Percentiles rank a stretch among this genome's conserved stretches.
Evolutionary conservation across 2,888 invertebrate genomes (phyloP).

Genomic region (Microctonus aethiopoides): DNA sequence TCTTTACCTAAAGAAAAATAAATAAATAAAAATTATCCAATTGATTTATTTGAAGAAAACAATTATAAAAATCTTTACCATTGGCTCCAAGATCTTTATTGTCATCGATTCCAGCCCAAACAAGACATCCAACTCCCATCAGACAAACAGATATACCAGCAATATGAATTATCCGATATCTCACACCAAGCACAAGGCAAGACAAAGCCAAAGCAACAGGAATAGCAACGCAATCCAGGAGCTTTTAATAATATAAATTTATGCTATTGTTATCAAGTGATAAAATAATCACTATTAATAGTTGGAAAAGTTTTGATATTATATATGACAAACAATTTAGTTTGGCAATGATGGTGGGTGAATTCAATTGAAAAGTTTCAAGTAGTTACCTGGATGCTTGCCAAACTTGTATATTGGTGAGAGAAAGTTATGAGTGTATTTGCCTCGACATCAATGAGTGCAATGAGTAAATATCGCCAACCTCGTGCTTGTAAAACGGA

Average conservation of each 20-base stretch:
- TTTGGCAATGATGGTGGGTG: background rate
- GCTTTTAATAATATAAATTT: constrained; percentile 67
- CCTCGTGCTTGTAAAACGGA: constrained; percentile 76
- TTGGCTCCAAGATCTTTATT: constrained; percentile 68
- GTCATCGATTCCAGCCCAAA: constrained; percentile 84
- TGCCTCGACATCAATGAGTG: constrained; percentile 87
- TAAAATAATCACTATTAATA: background rate
- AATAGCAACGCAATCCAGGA: constrained; percentile 87
- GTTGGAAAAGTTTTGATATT: background rate
- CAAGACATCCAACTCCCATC: constrained; percentile 84
- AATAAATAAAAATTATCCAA: background rate
- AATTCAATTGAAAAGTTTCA: constrained; percentile 10
- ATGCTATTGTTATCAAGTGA: background rate
- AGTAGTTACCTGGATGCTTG: constrained; percentile 75
- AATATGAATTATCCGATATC: constrained; percentile 81
- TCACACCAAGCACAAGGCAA: constrained; percentile 80
- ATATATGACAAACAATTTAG: background rate
- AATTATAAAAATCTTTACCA: constrained; percentile 44
- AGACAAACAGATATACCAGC: constrained; percentile 83
- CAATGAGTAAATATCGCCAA: constrained; percentile 82
- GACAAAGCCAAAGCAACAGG: constrained; percentile 84
- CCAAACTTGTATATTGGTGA: constrained; percentile 79
- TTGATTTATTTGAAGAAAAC: background rate
- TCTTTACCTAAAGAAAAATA: constrained; percentile 74
- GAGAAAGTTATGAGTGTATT: constrained; percentile 85